Percentiles rank a stretch among this genome's conserved stretches.
Evolutionary conservation across 2,113 vertebrate species (phyloP).

Genomic region (Labeo rohita): DNA sequence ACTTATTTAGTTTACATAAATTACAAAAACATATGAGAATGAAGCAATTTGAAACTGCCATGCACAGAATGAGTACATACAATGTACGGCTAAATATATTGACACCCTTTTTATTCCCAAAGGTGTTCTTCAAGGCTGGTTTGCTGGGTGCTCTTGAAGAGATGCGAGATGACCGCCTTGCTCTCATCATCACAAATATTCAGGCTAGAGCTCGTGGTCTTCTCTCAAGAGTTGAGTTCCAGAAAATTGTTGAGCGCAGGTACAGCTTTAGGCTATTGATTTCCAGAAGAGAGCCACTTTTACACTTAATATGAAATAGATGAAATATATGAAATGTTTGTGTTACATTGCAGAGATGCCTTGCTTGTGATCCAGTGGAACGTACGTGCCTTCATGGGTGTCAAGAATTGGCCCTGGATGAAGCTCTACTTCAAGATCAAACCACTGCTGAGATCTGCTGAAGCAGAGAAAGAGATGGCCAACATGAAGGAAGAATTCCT

Average conservation of each 20-base stretch:
- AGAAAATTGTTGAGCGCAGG: slow-evolving; percentile 80
- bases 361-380: slow-evolving; percentile 60
- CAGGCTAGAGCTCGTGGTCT: slow-evolving; percentile 81
- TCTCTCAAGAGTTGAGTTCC: slow-evolving; percentile 85
- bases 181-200: slow-evolving; percentile 83
- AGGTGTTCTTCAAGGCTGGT: slow-evolving; percentile 70
- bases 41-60: not conserved
- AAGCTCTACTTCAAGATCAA: slow-evolving; percentile 88
- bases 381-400: slow-evolving; percentile 83
- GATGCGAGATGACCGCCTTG: slow-evolving; percentile 80
- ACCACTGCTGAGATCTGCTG: slow-evolving; percentile 80
- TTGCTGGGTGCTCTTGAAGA: slow-evolving; percentile 76
- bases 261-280: not conserved
- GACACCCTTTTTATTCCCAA: not conserved
- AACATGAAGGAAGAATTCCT: slow-evolving; percentile 86
- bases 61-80: not conserved
- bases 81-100: not conserved
- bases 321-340: not conserved
- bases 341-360: slow-evolving; percentile 72
- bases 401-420: slow-evolving; percentile 90
- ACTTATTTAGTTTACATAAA: not conserved
- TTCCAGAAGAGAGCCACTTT: not conserved
- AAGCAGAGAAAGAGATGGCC: slow-evolving; percentile 84
- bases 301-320: not conserved
- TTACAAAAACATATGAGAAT: not conserved